Evolutionary conservation across 2,113 vertebrate species (phyloP).

Genomic region (Lasiurus borealis): DNA sequence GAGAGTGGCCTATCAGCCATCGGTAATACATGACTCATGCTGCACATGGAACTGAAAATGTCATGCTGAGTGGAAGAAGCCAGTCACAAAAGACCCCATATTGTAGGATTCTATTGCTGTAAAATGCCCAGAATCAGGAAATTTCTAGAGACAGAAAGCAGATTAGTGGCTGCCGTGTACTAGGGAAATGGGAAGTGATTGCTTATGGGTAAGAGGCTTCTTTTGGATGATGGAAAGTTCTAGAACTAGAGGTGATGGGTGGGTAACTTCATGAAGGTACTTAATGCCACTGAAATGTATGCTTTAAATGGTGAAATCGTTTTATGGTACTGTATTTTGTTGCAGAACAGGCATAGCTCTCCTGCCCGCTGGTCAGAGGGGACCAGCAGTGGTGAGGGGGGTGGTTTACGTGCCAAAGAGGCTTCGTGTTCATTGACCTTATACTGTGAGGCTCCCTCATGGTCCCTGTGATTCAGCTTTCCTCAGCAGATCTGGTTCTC

Average conservation of each 20-base stretch:
- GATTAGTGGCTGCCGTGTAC: background rate
- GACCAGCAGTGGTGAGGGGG: background rate
- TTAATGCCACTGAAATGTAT: too few species aligned
- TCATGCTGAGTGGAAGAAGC: background rate
- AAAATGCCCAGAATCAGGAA: background rate
- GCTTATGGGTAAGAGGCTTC: background rate
- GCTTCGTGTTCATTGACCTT: background rate
- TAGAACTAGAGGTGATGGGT: background rate
- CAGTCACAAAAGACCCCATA: accelerated
- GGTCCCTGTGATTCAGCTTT: background rate
- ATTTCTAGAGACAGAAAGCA: background rate
- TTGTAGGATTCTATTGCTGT: accelerated
- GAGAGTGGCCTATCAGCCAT: background rate
- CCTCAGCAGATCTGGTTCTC: background rate
- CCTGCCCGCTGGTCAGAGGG: background rate
- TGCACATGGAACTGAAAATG: accelerated
- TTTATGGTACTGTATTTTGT: background rate
- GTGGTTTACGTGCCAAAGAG: background rate
- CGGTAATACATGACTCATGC: background rate
- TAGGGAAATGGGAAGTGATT: background rate
- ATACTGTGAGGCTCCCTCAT: accelerated
- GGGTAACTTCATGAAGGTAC: too few species aligned
- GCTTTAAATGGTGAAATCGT: background rate
- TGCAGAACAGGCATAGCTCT: background rate
- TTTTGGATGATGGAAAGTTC: background rate